Evolutionary conservation across 2,113 vertebrate species (phyloP).

Genomic region (Hypomesus transpacificus): DNA sequence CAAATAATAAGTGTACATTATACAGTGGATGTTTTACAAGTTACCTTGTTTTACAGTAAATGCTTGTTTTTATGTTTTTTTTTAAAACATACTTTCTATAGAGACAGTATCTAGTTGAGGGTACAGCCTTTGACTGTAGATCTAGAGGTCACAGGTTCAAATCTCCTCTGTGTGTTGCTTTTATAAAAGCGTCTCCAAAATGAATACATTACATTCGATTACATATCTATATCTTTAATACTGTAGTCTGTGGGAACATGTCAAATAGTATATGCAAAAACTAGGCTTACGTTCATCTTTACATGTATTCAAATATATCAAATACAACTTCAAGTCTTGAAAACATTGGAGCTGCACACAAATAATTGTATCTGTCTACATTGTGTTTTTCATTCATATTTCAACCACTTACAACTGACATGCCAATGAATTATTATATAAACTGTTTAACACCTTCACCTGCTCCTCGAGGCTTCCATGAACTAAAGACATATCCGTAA

Average conservation of each 20-base stretch:
- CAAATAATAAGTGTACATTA: constrained; percentile 32
- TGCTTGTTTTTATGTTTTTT: too few relatives aligned
- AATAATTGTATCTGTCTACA: background rate
- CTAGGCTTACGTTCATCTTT: constrained; percentile 29
- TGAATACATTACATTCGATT: constrained; percentile 4
- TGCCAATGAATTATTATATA: background rate
- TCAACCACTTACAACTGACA: background rate
- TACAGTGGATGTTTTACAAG: constrained; percentile 17
- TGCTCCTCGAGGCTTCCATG: background rate
- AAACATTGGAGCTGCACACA: constrained; percentile 6
- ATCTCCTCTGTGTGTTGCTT: background rate
- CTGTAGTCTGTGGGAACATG: constrained; percentile 35
- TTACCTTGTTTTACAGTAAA: background rate
- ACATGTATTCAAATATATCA: background rate
- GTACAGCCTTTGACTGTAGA: too few relatives aligned
- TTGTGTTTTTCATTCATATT: background rate
- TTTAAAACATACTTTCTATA: too few relatives aligned
- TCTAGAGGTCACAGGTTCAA: too few relatives aligned
- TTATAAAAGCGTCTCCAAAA: background rate
- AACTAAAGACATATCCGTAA: background rate
- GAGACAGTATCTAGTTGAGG: too few relatives aligned
- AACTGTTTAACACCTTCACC: background rate
- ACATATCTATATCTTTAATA: constrained; percentile 30
- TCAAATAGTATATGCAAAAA: constrained; percentile 40
- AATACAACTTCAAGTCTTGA: constrained; percentile 39